Percentiles rank a stretch among this genome's conserved stretches.
Conservation (phyloP, 2,113 vertebrate genomes). For the Sturnus vulgaris region DNA sequence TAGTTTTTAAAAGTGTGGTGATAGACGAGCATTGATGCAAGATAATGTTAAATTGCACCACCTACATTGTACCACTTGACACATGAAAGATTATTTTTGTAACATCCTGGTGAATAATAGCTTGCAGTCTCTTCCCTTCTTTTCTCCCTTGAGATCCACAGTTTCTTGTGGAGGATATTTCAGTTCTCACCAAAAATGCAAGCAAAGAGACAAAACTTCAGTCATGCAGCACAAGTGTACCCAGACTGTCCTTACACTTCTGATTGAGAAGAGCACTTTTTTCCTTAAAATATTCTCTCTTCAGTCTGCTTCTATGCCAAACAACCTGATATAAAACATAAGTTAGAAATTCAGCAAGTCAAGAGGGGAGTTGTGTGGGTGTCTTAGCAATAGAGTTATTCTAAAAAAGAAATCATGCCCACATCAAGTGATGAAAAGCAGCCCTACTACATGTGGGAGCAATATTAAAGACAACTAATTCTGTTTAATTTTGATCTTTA, state of each 20-base stretch:
- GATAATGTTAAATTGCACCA: constrained; percentile 41
- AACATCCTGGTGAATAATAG: constrained; percentile 12
- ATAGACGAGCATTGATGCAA: constrained; percentile 12
- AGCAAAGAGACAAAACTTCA: background rate
- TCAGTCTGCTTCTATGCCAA: background rate
- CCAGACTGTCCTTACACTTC: background rate
- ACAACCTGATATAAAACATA: background rate
- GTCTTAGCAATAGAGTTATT: background rate
- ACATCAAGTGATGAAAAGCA: background rate
- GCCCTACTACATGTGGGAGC: background rate
- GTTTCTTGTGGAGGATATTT: background rate
- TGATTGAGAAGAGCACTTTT: background rate
- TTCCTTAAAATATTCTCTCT: background rate
- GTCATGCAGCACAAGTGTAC: background rate
- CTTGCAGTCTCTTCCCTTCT: background rate
- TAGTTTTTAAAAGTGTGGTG: constrained; percentile 5
- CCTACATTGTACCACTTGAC: background rate
- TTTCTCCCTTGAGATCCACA: background rate
- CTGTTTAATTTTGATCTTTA: background rate
- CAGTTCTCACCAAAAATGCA: background rate
- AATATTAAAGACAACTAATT: background rate
- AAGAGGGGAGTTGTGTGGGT: background rate
- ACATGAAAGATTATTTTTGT: constrained; percentile 14
- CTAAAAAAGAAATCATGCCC: background rate
- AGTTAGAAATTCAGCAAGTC: background rate